These are phyloP conservation scores for Sebastes schlegelii DNA, from an alignment of 2,113 vertebrate genomes.

Conservation along the genomic window DNA sequence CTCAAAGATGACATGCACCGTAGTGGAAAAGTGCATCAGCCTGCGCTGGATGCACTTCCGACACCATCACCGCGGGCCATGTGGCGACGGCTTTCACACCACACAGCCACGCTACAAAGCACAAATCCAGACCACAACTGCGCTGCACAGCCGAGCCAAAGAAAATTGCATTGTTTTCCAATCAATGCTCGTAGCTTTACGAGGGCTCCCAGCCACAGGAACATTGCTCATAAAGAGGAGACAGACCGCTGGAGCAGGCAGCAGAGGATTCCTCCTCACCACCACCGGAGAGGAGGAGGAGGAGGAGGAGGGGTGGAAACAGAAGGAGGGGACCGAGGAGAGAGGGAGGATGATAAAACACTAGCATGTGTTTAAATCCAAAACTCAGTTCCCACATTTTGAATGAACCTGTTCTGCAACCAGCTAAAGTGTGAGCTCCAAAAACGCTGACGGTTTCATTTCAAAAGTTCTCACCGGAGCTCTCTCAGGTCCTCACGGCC, in stretches of 20 bases:
- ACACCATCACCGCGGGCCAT: slow-evolving; percentile 24
- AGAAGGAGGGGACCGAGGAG: background rate
- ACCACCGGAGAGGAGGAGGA: slow-evolving; percentile 30
- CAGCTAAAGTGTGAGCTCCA: background rate
- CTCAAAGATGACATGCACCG: background rate
- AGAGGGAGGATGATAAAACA: slow-evolving; percentile 23
- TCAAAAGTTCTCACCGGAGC: slow-evolving; percentile 44
- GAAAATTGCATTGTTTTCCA: slow-evolving; percentile 70
- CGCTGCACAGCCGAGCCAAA: slow-evolving; percentile 54
- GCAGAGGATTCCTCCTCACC: slow-evolving; percentile 45
- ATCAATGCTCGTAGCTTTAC: slow-evolving; percentile 60
- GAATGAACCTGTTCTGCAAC: slow-evolving; percentile 46
- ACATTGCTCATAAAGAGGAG: slow-evolving; percentile 56
- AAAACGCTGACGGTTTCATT: slow-evolving; percentile 26
- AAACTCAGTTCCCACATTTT: slow-evolving; percentile 7
- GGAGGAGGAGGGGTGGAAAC: slow-evolving; percentile 11
- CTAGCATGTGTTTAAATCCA: slow-evolving; percentile 26
- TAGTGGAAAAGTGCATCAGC: background rate
- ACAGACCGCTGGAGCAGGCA: slow-evolving; percentile 41
- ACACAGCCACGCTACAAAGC: slow-evolving; percentile 16
- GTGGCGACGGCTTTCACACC: slow-evolving; percentile 33
- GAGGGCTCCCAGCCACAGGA: slow-evolving; percentile 61
- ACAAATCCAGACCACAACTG: slow-evolving; percentile 40
- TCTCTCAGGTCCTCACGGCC: background rate
- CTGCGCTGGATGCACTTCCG: slow-evolving; percentile 15